These are phyloP conservation scores for Amitus sp. DNA, from an alignment of 2,888 invertebrate species.

Conservation along the genomic window DNA sequence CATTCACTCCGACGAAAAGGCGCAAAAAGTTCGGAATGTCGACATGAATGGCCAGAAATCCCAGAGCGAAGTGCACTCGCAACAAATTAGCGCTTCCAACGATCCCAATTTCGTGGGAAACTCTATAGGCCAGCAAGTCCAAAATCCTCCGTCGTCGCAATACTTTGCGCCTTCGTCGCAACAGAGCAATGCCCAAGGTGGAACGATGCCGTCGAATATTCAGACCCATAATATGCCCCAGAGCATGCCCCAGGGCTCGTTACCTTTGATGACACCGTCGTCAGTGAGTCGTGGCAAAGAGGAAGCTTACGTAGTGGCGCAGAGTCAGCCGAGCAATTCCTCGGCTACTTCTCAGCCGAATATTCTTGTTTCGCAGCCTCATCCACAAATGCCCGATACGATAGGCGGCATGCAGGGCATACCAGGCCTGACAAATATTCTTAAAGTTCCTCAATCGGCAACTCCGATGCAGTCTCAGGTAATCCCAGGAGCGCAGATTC, in stretches of 20 bases:
- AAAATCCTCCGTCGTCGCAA: conserved; percentile 63
- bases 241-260: conserved; percentile 68
- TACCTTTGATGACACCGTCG: conserved; percentile 70
- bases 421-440: conserved; percentile 59
- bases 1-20: conserved; percentile 51
- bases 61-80: conserved; percentile 51
- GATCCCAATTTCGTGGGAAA: conserved; percentile 49
- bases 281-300: conserved; percentile 50
- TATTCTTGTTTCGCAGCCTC: conserved; percentile 51
- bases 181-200: conserved; percentile 40
- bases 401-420: conserved; percentile 55
- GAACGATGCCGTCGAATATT: conserved; percentile 70
- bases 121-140: conserved; percentile 67
- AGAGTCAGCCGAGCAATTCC: conserved; percentile 48
- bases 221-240: conserved; percentile 65
- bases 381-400: conserved; percentile 50
- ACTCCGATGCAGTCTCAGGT: conserved; percentile 53
- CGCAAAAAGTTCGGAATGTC: conserved; percentile 37
- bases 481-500: conserved; percentile 67
- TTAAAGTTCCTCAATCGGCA: conserved; percentile 59
- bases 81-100: conserved; percentile 46
- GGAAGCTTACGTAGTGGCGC: conserved; percentile 47
- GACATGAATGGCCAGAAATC: conserved; percentile 58
- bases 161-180: conserved; percentile 22
- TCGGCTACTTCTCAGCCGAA: conserved; percentile 51